Evolutionary conservation across 64 coral and sea anemone genomes (phyloP).

Genomic region (Montipora sp.): DNA sequence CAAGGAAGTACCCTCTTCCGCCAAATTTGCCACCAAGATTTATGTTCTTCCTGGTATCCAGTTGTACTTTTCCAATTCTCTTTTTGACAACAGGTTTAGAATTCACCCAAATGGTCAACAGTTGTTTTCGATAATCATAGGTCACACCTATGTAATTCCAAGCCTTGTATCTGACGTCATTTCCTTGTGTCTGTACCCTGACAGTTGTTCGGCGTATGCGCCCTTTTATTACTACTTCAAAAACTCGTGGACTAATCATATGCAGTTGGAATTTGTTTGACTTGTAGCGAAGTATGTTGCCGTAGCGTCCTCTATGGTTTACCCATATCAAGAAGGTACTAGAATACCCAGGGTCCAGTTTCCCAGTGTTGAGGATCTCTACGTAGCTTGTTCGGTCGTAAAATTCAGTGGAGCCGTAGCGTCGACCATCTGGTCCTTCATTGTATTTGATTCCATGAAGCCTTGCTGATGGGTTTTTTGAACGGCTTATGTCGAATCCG

Average conservation of each 20-base stretch:
- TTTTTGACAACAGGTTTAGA: constrained; percentile 59
- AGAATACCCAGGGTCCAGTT: constrained; percentile 67
- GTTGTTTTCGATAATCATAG: constrained; percentile 48
- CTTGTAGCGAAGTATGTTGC: constrained; percentile 64
- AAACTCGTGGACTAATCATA: constrained; percentile 3
- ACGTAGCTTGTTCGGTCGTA: constrained; percentile 61
- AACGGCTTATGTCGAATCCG: constrained; percentile 33
- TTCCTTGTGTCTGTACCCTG: constrained; percentile 15
- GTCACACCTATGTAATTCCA: constrained; percentile 86
- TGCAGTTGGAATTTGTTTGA: constrained; percentile 64
- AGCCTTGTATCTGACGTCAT: constrained; percentile 45
- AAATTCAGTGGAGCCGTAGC: constrained; percentile 59
- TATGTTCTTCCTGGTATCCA: constrained; percentile 66
- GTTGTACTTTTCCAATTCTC: constrained; percentile 56
- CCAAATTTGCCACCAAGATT: constrained; percentile 59
- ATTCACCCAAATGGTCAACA: constrained; percentile 84
- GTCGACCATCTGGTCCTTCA: constrained; percentile 73
- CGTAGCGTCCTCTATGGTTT: constrained; percentile 51
- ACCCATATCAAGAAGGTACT: constrained; percentile 77
- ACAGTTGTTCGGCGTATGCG: constrained; percentile 30
- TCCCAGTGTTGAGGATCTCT: constrained; percentile 64
- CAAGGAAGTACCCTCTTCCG: constrained; percentile 54
- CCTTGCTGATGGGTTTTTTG: constrained; percentile 40
- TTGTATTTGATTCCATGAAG: constrained; percentile 5
- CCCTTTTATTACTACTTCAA: constrained; percentile 59